A percentile compares a stretch with the other conserved stretches of the same genome.
Evolutionary conservation across 2,113 vertebrate species (phyloP).

Genomic region (Daubentonia madagascariensis): DNA sequence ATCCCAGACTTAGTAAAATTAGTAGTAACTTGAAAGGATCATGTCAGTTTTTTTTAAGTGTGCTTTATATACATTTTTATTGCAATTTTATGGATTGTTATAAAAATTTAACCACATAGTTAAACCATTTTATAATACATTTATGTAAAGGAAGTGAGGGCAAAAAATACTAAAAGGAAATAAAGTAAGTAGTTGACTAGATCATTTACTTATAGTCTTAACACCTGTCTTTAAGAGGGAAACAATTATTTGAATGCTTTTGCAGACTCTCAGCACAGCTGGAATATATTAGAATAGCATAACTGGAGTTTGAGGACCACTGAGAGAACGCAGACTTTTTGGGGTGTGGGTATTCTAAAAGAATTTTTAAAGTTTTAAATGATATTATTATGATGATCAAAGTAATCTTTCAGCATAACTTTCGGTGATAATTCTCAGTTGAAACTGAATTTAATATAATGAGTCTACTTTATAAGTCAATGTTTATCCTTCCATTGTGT

Average conservation of each 20-base stretch:
- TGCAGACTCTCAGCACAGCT: background rate
- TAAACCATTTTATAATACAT: slow-evolving; percentile 35
- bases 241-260: background rate
- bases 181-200: background rate
- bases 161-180: background rate
- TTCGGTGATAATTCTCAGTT: background rate
- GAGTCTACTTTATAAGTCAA: background rate
- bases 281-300: background rate
- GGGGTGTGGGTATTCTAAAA: background rate
- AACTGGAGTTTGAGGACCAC: background rate
- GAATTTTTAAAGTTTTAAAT: background rate
- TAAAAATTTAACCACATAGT: slow-evolving; percentile 44
- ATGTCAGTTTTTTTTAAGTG: background rate
- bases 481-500: background rate
- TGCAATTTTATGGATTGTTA: background rate
- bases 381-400: background rate
- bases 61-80: background rate
- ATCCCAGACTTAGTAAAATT: background rate
- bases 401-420: background rate
- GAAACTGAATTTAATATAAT: background rate
- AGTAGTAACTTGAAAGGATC: background rate
- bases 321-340: background rate
- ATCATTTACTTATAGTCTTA: slow-evolving; percentile 8
- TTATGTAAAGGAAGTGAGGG: background rate
- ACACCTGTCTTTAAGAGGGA: background rate